Base-by-base conservation (phyloP, 2,113 vertebrate genomes). In the Suncus etruscus region DNA sequence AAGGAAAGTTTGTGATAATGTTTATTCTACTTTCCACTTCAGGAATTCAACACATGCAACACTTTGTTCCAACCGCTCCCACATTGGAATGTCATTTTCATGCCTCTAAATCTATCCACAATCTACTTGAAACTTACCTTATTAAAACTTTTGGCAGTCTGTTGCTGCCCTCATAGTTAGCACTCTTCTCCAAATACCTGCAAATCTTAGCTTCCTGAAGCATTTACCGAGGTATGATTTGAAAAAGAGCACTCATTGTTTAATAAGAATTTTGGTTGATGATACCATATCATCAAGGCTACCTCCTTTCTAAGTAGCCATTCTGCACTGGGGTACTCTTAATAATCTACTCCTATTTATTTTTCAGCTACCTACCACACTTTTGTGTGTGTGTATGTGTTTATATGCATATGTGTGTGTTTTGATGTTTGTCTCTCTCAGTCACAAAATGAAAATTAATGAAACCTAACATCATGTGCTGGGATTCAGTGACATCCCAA, bases 1-100 rank as follows among this genome's bases (percentile, higher is more conserved):
- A 75, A 94, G 72, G 75, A 90, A 50, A 93, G 18, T 45, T 22
- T 61, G 48, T 68, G 77, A 76, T 69, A 75, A 83, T 47, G 39
- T 63, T 11, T 70, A 32, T 18, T 74, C 29, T 68, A 27, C 73
- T 94, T 82, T 16, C 12, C 32, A 75, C 7, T 11, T 91, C n/a
- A 77, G 61, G 39, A 72, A 32, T 3, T 27, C 27, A 68, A 70
- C 24, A 68, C 31, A 83, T 2, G 22, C 25, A 11, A 16, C 39
- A n/a, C 24, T 79, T 88, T 90, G 48, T 76, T 61, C 24, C 65
- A 32, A 85, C 5, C 48, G 12, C 47, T 91, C 47, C 31, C 10
- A 9, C 15, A 27, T 15, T 72, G 50, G 11, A 75, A 75, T 65
- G 27, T 32, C 29, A 4, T 75, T 73, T n/a, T 89, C 24, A 73